phyloP scores from a whole-genome alignment of 2,797 vertebrate species.

The Hippocampus kuda region DNA sequence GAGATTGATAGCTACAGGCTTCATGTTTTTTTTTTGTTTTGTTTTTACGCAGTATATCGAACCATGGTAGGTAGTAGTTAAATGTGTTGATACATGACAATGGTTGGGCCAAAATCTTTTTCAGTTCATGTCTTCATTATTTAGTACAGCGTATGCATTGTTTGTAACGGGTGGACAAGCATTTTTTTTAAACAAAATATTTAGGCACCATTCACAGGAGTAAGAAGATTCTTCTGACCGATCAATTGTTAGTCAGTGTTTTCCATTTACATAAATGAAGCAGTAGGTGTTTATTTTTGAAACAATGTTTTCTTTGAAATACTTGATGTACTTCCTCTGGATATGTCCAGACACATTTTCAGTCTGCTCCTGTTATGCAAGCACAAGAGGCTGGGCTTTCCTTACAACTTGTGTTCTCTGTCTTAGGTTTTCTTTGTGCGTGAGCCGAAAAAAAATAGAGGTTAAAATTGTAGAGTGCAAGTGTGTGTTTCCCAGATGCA shows the following conservation, averaged over 20 bases:
- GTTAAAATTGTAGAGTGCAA: not conserved
- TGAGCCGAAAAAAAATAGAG: not conserved
- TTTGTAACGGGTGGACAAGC: not conserved
- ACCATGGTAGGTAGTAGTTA: too few species aligned
- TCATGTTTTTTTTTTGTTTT: too few species aligned
- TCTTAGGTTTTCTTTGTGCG: slow-evolving; percentile 27
- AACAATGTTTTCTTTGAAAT: not conserved
- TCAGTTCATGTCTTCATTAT: not conserved
- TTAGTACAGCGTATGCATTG: not conserved
- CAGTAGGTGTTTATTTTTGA: too few species aligned
- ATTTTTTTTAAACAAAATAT: not conserved
- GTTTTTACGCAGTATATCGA: too few species aligned
- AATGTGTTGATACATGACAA: not conserved
- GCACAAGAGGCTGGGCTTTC: slow-evolving; percentile 20
- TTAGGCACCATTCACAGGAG: not conserved
- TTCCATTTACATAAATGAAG: not conserved
- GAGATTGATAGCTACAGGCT: slow-evolving; percentile 5
- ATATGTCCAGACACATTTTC: slow-evolving; percentile 60
- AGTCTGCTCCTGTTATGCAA: slow-evolving; percentile 54
- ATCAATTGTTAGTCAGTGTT: not conserved
- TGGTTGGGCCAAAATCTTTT: not conserved
- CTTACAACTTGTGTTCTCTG: slow-evolving; percentile 31
- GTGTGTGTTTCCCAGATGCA: not conserved
- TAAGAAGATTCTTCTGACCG: too few species aligned
- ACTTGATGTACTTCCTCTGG: slow-evolving; percentile 27